Evolutionary conservation across 1,140 invertebrate genomes (phyloP), one percentile per base, ranked within the genome.

Genomic region (Drosophila sucinea): DNA sequence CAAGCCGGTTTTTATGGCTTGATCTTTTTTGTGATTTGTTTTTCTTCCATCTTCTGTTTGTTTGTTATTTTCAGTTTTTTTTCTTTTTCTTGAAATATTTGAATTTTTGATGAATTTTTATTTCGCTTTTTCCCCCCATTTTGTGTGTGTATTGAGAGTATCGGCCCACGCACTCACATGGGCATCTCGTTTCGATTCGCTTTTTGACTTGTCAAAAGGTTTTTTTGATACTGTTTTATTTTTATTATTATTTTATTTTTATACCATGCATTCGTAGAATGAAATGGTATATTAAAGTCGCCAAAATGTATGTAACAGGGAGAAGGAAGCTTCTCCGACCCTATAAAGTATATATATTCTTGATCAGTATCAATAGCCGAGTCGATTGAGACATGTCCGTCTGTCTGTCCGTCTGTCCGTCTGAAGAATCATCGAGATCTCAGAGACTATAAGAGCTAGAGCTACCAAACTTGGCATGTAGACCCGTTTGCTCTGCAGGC

Each of bases 121-220:
- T 51, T 51, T 51, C 23, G 25, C 23, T 51, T 51, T 51, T 51
- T 51, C 6, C 44, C 41, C 25, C 25, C 8, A 6, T 25, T n/a
- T 10, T 30, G 10, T 17, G 10, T 56, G 27, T 56, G 11, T 17
- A 6, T 10, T 33, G 32, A 25, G 55, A 35, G 55, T 27, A 17
- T 58, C 56, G 8, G 17, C 56, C 56, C 56, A 58, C 56, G 56
- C 56, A 32, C 33, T 51, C 44, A 27, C 44, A 27, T 51, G 44
- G 17, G 32, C 32, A 32, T 58, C 56, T 56, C 54, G 44, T 27
- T 51, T 35, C 56, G 56, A 35, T 58, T 58, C 32, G 56, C 56
- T 35, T 58, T 58, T 58, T 35, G 56, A 35, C 56, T 58, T 58
- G 56, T 58, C 56, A 58, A 58, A 58, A 58, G 56, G 56, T 58